Percentiles rank a stretch among this genome's conserved stretches.
Evolutionary conservation across 2,113 vertebrate species (phyloP).

Genomic region (Athene noctua): DNA sequence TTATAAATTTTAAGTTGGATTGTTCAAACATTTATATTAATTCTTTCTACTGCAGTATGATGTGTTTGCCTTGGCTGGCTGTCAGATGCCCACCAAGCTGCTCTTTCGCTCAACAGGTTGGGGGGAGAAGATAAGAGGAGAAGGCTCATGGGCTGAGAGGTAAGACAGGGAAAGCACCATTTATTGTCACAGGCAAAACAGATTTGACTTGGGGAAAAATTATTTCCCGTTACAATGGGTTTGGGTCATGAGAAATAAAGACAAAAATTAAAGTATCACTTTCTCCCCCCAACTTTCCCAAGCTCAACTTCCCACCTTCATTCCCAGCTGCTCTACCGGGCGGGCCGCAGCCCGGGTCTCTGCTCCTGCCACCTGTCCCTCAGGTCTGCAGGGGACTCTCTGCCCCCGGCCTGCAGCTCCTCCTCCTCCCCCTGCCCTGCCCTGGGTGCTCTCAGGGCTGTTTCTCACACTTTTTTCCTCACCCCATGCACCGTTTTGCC

Average conservation of each 20-base stretch:
- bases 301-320: not conserved
- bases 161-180: not conserved
- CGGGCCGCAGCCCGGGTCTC: fast-evolving
- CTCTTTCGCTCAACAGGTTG: not conserved
- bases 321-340: not conserved
- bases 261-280: fast-evolving
- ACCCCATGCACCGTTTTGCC: not conserved
- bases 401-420: too few relatives aligned
- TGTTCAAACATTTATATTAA: not conserved
- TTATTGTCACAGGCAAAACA: too few relatives aligned
- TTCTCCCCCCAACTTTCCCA: fast-evolving
- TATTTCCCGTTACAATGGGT: not conserved
- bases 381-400: not conserved
- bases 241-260: not conserved
- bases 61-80: not conserved
- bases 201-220: not conserved
- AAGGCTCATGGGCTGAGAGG: not conserved
- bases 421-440: fast-evolving
- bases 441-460: fast-evolving
- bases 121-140: not conserved
- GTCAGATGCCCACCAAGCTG: not conserved
- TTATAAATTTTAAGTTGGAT: not conserved
- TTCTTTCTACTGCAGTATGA: not conserved
- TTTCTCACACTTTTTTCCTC: not conserved
- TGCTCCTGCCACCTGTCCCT: fast-evolving